Evolutionary conservation across 1,140 invertebrate species (phyloP), one percentile per base, ranked within the genome.

Genomic region (Copidosoma floridanum): DNA sequence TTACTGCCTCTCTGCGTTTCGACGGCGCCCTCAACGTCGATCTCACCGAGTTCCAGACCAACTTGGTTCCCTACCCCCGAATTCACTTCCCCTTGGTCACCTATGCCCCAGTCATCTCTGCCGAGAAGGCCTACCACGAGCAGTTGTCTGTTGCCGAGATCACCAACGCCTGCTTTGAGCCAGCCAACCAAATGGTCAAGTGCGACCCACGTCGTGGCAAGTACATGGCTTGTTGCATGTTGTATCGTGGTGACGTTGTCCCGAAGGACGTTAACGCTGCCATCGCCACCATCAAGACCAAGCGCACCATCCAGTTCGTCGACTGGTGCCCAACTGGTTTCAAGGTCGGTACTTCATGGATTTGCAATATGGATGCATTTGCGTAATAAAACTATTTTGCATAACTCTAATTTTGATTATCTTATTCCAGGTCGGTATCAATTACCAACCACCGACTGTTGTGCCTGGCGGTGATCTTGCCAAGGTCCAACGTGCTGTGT

Each of bases 311-410:
- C 43, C 84, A 85, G 65, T 85, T 85, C 72, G 89, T 90, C 2
- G 89, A 90, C 75, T 91, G 89, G 88, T 90, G 88, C 75, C 89
- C 89, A 11, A 85, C 84, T 63, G 84, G 84, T 53, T 85, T 86
- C 68, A 86, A 80, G 72, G 75, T 73, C 52, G 48, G 23, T 44
- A 67, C 57, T 14, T 75, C 29, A n/a, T n/a, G n/a, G 29, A 32
- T 12, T 32, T 32, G 29, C n/a, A n/a, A n/a, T n/a, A n/a, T n/a
- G n/a, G n/a, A n/a, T n/a, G n/a, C n/a, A n/a, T n/a, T n/a, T n/a
- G n/a, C n/a, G n/a, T n/a, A n/a, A n/a, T n/a, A n/a, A n/a, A n/a
- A n/a, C n/a, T n/a, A n/a, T 55, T 58, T 47, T 51, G 56, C 77
- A n/a, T n/a, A n/a, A n/a, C n/a, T n/a, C n/a, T n/a, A n/a, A n/a